Conservation (phyloP, 2,888 invertebrate genomes). For the Parnassius orleans region DNA sequence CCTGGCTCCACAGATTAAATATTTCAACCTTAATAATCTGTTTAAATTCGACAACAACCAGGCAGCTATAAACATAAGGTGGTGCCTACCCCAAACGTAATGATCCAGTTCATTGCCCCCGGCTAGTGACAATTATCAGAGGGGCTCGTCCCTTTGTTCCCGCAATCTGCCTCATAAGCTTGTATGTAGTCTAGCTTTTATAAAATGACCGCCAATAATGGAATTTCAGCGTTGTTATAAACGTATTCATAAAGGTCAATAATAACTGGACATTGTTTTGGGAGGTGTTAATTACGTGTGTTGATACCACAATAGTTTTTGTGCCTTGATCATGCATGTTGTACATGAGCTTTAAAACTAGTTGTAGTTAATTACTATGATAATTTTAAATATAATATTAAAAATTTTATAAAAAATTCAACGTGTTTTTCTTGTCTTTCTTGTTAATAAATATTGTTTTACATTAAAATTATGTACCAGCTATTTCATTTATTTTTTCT, state of each 20-base stretch:
- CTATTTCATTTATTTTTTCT: too few relatives aligned
- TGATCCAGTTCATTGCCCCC: conserved; percentile 56
- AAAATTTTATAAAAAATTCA: too few relatives aligned
- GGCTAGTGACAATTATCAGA: conserved; percentile 53
- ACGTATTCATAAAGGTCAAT: conserved; percentile 3
- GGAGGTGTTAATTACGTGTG: conserved; percentile 16
- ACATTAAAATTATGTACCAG: too few relatives aligned
- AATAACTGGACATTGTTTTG: conserved; percentile 11
- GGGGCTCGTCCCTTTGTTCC: conserved; percentile 44
- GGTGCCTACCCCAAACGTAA: conserved; percentile 33
- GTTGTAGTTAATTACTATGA: too few relatives aligned
- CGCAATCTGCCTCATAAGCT: conserved; percentile 33
- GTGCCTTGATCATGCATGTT: not conserved
- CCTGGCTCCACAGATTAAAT: conserved; percentile 6
- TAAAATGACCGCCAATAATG: conserved; percentile 18
- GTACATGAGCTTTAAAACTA: too few relatives aligned
- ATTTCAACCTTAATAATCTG: conserved; percentile 21
- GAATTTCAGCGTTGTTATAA: conserved; percentile 11
- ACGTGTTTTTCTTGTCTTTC: too few relatives aligned
- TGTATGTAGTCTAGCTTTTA: conserved; percentile 16
- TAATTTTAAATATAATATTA: too few relatives aligned
- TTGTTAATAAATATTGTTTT: too few relatives aligned
- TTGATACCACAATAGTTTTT: not conserved
- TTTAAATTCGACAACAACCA: conserved; percentile 15
- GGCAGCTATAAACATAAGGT: conserved; percentile 30